Evolutionary conservation across 2,797 vertebrate genomes (phyloP).

Genomic region (Myioborus melanocephalus): DNA sequence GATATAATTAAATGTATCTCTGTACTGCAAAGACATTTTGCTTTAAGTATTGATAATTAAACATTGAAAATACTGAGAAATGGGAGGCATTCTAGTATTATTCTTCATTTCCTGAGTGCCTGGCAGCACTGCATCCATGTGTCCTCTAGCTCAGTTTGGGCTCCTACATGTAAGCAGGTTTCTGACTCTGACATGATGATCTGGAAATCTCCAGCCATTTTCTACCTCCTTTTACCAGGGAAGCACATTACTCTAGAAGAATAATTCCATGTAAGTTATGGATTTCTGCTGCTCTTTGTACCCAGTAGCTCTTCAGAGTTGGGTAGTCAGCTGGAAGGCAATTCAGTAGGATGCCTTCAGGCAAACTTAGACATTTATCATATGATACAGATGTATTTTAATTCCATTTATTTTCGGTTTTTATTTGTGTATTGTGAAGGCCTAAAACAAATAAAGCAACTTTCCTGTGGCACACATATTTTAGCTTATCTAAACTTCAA

Average conservation of each 20-base stretch:
- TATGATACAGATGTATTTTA: neutral
- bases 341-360: neutral
- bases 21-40: neutral
- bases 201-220: neutral
- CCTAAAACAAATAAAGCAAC: neutral
- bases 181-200: neutral
- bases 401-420: neutral
- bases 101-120: neutral
- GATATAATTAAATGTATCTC: neutral
- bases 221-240: neutral
- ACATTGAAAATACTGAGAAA: neutral
- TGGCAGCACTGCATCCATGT: neutral
- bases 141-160: neutral
- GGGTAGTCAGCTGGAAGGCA: neutral
- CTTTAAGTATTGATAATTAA: neutral
- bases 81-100: neutral
- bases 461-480: neutral
- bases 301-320: neutral
- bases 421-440: neutral
- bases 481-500: neutral
- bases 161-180: neutral
- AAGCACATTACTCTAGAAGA: neutral
- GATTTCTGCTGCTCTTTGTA: neutral
- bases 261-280: neutral
- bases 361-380: neutral